Evolutionary conservation across 2,113 vertebrate species (phyloP), one percentile per base, ranked within the genome.

Genomic region (Saguinus imperator): DNA sequence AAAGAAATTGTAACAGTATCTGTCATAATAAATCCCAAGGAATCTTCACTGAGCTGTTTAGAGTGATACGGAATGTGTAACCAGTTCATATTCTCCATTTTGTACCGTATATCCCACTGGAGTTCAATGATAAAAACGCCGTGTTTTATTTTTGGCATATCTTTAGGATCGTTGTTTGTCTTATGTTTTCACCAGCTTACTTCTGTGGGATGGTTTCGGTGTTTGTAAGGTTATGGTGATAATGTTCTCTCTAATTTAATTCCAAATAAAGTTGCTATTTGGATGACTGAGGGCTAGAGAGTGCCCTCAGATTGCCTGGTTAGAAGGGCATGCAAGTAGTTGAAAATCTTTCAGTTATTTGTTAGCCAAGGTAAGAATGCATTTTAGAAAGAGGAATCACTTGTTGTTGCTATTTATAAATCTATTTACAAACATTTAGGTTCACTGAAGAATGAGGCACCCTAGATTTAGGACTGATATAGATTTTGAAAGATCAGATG

Each of bases 391-490:
- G 76, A 86, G 32, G 17, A 83, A 58, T 82, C 29, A 40, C 8
- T 52, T 92, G 13, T n/a, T 61, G 35, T 75, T 20, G 9, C 57
- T 43, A 20, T 66, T 77, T 64, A 72, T 61, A 83, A 89, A 81
- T 94, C 85, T 88, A 32, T 93, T 94, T 84, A 85, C 72, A 87
- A 90, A 83, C 27, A 6, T 13, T 82, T 48, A 40, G 27, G n/a
- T 57, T 82, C 25, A 14, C 17, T 52, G 68, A 6, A 82, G 81
- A 45, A 40, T 83, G 86, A 94, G 48, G 64, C 40, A 37, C 35
- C 43, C 45, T 2, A 1, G 20, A 82, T 75, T 77, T 76, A 40
- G 58, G 11, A 85, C 6, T 72, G 45, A 52, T 18, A 58, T 3
- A 61, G 37, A 72, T 52, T 83, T 94, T 70, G 14, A 72, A 95